Evolutionary conservation across 2,113 vertebrate genomes (phyloP).

Genomic region (Nothobranchius kuhntae): DNA sequence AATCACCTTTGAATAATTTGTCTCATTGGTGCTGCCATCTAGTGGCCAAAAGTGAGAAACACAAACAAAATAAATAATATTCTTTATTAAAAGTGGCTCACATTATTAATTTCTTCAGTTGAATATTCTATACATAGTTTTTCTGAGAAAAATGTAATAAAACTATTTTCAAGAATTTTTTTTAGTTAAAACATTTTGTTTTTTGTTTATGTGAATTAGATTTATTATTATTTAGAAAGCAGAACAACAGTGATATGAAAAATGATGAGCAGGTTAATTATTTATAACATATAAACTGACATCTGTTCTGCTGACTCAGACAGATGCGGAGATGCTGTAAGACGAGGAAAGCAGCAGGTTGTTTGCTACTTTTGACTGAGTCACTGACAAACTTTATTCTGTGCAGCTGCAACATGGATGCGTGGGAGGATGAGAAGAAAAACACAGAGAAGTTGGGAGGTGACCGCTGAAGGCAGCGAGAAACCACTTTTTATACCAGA

Average conservation of each 20-base stretch:
- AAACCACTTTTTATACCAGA: background rate
- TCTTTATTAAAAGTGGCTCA: background rate
- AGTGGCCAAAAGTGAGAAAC: constrained; percentile 39
- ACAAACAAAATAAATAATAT: background rate
- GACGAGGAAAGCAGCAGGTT: background rate
- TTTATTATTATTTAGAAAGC: background rate
- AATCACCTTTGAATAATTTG: background rate
- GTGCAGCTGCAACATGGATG: constrained; percentile 11
- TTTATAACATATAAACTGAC: background rate
- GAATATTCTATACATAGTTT: too few species aligned
- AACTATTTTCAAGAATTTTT: too few species aligned
- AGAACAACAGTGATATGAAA: background rate
- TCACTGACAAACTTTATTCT: constrained; percentile 28
- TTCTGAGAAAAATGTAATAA: background rate
- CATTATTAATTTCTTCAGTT: too few species aligned
- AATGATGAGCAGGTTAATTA: background rate
- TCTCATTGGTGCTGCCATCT: constrained; percentile 48
- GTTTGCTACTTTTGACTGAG: constrained; percentile 7
- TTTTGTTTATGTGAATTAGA: background rate
- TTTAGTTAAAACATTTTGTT: too few species aligned
- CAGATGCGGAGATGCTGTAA: background rate
- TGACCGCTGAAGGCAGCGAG: constrained; percentile 5
- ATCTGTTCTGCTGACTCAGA: constrained; percentile 15
- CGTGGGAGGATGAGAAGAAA: constrained; percentile 6
- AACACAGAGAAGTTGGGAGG: background rate